Percentiles rank a stretch among this genome's conserved stretches.
phyloP scores from a whole-genome alignment of 2,888 invertebrate genomes.

The Ceriagrion tenellum region DNA sequence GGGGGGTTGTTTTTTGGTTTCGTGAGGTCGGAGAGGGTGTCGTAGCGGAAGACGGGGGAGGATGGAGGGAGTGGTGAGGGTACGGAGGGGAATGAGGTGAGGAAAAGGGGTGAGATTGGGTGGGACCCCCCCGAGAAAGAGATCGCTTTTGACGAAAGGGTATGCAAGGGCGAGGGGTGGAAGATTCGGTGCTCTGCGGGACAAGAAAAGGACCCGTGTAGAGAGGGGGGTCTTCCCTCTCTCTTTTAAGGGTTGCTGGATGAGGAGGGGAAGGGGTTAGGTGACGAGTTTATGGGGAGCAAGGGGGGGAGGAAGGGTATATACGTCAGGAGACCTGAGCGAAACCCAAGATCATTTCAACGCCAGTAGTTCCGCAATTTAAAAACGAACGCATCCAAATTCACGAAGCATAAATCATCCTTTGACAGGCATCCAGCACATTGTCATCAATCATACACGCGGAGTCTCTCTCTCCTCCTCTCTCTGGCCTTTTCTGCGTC shows the following conservation, averaged over 20 bases:
- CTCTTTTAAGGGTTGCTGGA: neutral
- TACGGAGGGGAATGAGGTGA: constrained; percentile 64
- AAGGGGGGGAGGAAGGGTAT: neutral
- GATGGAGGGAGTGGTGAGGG: constrained; percentile 19
- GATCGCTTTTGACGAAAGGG: constrained; percentile 54
- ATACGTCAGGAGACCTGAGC: constrained; percentile 47
- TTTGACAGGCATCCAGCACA: constrained; percentile 68
- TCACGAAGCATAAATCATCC: constrained; percentile 68
- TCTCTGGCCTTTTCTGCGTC: constrained; percentile 35
- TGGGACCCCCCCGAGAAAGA: constrained; percentile 21
- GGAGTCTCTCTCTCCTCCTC: neutral
- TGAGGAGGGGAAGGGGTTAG: neutral
- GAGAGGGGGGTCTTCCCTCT: constrained; percentile 5
- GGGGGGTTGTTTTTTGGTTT: constrained; percentile 21
- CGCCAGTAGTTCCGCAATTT: constrained; percentile 68
- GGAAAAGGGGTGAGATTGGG: constrained; percentile 51
- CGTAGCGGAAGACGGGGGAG: constrained; percentile 39
- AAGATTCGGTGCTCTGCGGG: neutral
- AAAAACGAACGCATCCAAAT: constrained; percentile 68
- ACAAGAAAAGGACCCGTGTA: constrained; percentile 9
- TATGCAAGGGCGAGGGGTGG: neutral
- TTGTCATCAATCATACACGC: constrained; percentile 68
- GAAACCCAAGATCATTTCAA: constrained; percentile 68
- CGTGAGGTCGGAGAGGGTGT: neutral
- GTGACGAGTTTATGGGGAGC: neutral